Evolutionary conservation across 1,140 invertebrate species (phyloP).

Genomic region (Portunus trituberculatus): DNA sequence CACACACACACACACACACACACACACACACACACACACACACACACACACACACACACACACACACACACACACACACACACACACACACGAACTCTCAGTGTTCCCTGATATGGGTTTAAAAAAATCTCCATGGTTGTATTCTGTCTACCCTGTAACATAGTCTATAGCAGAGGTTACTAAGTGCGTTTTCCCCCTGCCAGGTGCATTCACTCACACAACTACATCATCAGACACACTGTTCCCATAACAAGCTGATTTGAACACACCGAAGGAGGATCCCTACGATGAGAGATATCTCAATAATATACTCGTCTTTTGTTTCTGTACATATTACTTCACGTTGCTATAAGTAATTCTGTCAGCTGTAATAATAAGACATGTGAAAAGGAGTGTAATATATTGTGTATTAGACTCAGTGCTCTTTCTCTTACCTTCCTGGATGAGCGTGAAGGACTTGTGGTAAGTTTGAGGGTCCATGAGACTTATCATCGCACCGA

Average conservation of each 20-base stretch:
- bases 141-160: not conserved
- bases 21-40: constrained; percentile 8
- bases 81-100: not conserved
- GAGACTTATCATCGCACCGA: too few species aligned
- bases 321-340: not conserved
- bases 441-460: too few species aligned
- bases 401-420: constrained; percentile 18
- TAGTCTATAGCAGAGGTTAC: not conserved
- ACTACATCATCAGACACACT: not conserved
- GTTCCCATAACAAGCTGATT: not conserved
- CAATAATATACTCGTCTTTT: not conserved
- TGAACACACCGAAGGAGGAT: not conserved
- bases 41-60: constrained; percentile 20
- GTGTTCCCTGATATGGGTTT: not conserved
- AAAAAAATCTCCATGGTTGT: not conserved
- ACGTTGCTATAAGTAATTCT: not conserved
- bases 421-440: not conserved
- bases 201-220: not conserved
- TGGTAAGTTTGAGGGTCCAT: too few species aligned
- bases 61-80: constrained; percentile 1
- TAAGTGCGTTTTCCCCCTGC: not conserved
- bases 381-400: not conserved
- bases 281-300: not conserved
- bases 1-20: not conserved
- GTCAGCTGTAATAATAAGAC: not conserved